Base-by-base conservation (phyloP, 2,113 vertebrate genomes). In the Lagopus leucura region DNA sequence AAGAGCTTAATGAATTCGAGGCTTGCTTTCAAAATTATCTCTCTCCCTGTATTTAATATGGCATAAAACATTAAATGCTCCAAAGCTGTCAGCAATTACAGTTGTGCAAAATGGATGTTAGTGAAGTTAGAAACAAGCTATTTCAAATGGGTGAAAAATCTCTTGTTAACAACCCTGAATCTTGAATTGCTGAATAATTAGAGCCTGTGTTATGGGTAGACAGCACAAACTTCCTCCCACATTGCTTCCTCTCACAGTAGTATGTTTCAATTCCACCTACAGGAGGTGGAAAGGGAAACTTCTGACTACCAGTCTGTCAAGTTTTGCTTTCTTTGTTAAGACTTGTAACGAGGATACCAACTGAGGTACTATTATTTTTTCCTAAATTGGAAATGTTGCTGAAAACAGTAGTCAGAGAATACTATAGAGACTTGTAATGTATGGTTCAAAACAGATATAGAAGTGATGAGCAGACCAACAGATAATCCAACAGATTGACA, bases 181-280 rank as follows among this genome's bases (percentile, higher is more conserved):
- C 75, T 86, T 81, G 82, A 88, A 88, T 74, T 7, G 2, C 43
- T 65, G 70, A 78, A 89, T 94, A 95, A 93, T 86, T 92, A 94
- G 70, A 90, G 40, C 40, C 57, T 69, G 21, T n/a, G 57, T 76
- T 87, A 61, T 50, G 73, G 47, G 69, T 80, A 95, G 89, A 90
- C 81, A 86, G 82, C 48, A 91, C 32, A 95, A 92, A 90, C 88
- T 84, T 94, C 85, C 90, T 90, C 91, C 89, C 78, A 95, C 73
- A 0, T 54, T 1, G 3, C 80, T 94, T 94, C 82, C 82, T 94
- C 43, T 91, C 76, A 90, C 64, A 63, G 20, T 76, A 90, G 67
- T 79, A 55, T 76, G 30, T 86, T 93, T 93, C 88, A 86, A 47
- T 79, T 82, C 90, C 92, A 88, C 91, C 67, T 89, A 92, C 67